A percentile compares a stretch with the other conserved stretches of the same genome.
Conservation (phyloP, 2,113 vertebrate genomes). For the Felis chaus region DNA sequence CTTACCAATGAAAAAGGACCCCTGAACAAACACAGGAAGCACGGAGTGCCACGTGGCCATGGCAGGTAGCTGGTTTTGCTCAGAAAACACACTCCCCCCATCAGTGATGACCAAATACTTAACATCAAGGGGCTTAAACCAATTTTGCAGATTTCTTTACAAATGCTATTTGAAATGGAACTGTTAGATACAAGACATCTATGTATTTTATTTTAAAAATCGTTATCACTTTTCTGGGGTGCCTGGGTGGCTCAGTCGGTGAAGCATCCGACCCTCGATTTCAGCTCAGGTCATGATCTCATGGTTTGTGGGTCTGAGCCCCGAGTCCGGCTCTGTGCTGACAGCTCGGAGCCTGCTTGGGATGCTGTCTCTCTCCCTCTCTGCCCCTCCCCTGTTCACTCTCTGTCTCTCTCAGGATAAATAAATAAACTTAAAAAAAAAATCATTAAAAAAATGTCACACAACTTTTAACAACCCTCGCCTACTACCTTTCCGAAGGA, state of each 20-base stretch:
- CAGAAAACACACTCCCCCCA: background rate
- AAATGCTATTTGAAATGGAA: background rate
- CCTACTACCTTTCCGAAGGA: background rate
- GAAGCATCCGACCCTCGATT: too few relatives aligned
- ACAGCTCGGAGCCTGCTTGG: too few relatives aligned
- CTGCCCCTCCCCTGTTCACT: too few relatives aligned
- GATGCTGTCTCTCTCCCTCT: too few relatives aligned
- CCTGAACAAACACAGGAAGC: too few relatives aligned
- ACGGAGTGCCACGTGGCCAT: rapidly evolving
- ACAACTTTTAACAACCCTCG: background rate
- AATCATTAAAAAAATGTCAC: background rate
- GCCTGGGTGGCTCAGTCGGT: too few relatives aligned
- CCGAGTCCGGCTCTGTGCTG: too few relatives aligned
- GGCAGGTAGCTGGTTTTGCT: background rate
- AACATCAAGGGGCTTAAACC: background rate
- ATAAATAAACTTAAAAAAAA: too few relatives aligned
- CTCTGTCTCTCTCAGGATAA: too few relatives aligned
- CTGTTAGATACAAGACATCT: background rate
- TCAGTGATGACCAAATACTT: rapidly evolving
- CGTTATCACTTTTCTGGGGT: too few relatives aligned
- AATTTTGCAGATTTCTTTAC: background rate
- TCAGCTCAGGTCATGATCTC: too few relatives aligned
- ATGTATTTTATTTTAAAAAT: background rate
- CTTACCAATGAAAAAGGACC: background rate
- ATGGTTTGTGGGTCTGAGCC: too few relatives aligned